These are phyloP conservation scores for Drosophila teissieri DNA, from an alignment of 1,140 invertebrate species.

Conservation along the genomic window DNA sequence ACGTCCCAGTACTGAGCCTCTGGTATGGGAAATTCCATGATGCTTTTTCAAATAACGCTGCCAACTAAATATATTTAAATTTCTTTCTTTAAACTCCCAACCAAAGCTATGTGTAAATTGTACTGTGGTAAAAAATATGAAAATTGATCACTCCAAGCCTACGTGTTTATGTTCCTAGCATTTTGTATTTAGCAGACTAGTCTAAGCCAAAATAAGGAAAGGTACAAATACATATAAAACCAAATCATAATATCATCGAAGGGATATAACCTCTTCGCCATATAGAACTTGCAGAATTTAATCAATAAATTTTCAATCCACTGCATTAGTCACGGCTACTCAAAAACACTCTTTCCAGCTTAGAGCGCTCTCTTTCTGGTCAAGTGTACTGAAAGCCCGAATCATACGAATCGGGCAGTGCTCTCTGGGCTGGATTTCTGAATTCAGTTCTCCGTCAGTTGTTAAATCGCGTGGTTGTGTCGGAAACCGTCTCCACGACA, in stretches of 20 bases:
- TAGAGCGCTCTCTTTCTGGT: slow-evolving; percentile 9
- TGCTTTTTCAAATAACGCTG: not conserved
- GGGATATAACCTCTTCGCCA: not conserved
- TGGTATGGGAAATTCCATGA: slow-evolving; percentile 39
- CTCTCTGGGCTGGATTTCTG: slow-evolving; percentile 22
- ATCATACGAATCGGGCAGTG: not conserved
- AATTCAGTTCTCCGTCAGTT: slow-evolving; percentile 66
- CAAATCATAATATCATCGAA: not conserved
- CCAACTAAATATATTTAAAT: slow-evolving; percentile 1
- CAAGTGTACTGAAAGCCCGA: slow-evolving; percentile 18
- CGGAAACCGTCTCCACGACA: slow-evolving; percentile 60
- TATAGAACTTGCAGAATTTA: slow-evolving; percentile 2
- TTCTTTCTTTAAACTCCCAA: not conserved
- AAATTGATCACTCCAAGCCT: not conserved
- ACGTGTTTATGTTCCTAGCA: not conserved
- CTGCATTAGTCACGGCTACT: slow-evolving; percentile 22
- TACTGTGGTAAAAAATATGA: not conserved
- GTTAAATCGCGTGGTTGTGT: slow-evolving; percentile 81
- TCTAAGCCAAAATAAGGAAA: not conserved
- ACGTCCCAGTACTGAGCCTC: slow-evolving; percentile 54
- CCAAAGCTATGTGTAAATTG: not conserved
- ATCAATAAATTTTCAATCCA: slow-evolving; percentile 25
- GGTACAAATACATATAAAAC: not conserved
- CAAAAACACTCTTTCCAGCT: slow-evolving; percentile 29
- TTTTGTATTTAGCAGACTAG: too few species aligned